Base-by-base conservation (phyloP, 1,140 invertebrate genomes). In the Ostrea denselamellosa region DNA sequence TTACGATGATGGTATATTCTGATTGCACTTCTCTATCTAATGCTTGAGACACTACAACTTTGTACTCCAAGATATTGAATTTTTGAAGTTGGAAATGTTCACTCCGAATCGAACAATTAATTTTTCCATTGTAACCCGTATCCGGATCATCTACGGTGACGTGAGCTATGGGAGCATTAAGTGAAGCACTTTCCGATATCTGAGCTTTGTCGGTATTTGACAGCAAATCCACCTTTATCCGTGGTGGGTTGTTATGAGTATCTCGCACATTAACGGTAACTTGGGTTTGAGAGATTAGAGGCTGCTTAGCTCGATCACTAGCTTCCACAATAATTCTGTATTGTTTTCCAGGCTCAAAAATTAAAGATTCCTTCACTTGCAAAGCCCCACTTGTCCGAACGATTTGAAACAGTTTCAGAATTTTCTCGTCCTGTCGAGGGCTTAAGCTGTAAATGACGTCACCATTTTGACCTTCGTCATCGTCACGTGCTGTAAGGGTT, bases 401-500 rank as follows among this genome's bases (percentile, higher is more conserved):
- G 7, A 92, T 28, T n/a, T 77, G 62, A 84, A 92, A 92, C 44
- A 91, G 77, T 2, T 58, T 86, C 22, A 90, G 77, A 19, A 90
- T 85, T 44, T 62, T 87, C 25, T 88, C 89, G 12, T 88, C 77
- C 85, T 92, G 92, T 17, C 85, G 58, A 9, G 90, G 83, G n/a
- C 85, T 96, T 85, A 98, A 95, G 87, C 96, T 83, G 95, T 99
- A 99, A 95, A 98, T 98, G 34, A 99, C 97, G 95, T 98, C 97
- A 0, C 98, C 97, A 94, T 99, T 99, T 22, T 98, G 97, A n/a
- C 98, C 98, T 92, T 98, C 98, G 95, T 99, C 98, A 0, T 97
- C 97, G 95, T 99, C 98, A 44, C 97, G 97, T 0, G 98, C 98
- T 84, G 97, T 97, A 81, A 99, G 97, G 97, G 98, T 96, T 4